These are phyloP conservation scores for Stegophylla sp. DNA, from an alignment of 2,888 invertebrate genomes.

Conservation along the genomic window DNA sequence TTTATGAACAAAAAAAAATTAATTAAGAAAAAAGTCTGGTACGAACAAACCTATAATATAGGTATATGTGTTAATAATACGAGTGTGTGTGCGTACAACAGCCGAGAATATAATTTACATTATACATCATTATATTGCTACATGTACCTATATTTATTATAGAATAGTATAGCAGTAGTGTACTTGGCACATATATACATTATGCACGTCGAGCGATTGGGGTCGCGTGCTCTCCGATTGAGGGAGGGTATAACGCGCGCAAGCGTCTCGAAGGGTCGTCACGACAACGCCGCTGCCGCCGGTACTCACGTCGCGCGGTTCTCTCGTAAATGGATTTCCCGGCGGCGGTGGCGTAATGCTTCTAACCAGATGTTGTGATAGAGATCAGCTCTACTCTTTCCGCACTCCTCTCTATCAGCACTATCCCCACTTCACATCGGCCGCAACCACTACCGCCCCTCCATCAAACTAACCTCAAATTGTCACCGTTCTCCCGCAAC, in stretches of 20 bases:
- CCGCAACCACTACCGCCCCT: too few relatives aligned
- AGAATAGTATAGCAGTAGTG: too few relatives aligned
- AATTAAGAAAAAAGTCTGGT: too few relatives aligned
- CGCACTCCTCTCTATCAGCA: too few relatives aligned
- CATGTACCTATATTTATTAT: too few relatives aligned
- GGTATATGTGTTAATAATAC: too few relatives aligned
- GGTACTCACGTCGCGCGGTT: constrained; percentile 7
- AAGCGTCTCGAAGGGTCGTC: constrained; percentile 54
- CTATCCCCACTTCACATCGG: background rate
- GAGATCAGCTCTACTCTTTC: background rate
- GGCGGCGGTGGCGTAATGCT: background rate
- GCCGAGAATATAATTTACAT: too few relatives aligned
- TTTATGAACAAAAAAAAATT: too few relatives aligned
- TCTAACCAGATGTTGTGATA: constrained; percentile 1
- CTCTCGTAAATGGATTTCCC: constrained; percentile 41
- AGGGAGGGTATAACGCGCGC: constrained; percentile 38
- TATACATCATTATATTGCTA: too few relatives aligned
- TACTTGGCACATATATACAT: too few relatives aligned
- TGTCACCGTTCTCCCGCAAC: background rate
- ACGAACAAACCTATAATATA: too few relatives aligned
- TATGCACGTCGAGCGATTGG: background rate
- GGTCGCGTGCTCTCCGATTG: background rate
- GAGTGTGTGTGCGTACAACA: too few relatives aligned
- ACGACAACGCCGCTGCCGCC: constrained; percentile 49
- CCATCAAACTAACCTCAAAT: constrained; percentile 22